Evolutionary conservation across 2,888 invertebrate genomes (phyloP), one percentile per base, ranked within the genome.

Genomic region (Apomyelois bistriatella): DNA sequence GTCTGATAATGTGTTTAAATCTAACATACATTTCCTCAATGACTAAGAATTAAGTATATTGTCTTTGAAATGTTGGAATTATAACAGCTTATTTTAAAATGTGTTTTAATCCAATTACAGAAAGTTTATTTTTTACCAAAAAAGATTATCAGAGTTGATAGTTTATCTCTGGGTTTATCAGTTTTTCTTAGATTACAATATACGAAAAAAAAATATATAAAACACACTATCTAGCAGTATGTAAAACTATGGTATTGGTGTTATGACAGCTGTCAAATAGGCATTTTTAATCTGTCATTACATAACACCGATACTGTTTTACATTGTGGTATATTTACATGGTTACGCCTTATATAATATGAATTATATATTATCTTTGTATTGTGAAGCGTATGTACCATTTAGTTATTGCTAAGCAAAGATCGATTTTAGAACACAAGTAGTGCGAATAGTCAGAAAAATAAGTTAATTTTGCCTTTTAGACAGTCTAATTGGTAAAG

Each of bases 401-500:
- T 12, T 8, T 13, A 16, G 10, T 32, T 46, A 46, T 46, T 46
- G 46, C 46, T 46, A 35, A 46, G 8, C 13, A 13, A 46, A 46
- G 13, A 46, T 32, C 9, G 10, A 15, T 16, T 16, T 28, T 2
- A 30, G 4, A 35, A 46, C 46, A 32, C 35, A 16, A 15, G 12
- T 17, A 43, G 30, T 46, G 32, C 16, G 15, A 16, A 15, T 32
- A 32, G 46, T 16, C 46, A 46, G 9, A 46, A 43, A 41, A 43
- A 43, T 43, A 43, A 46, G 1, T 8, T 32, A 28, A 28, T 46
- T 32, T 32, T 46, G 46, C 46, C 46, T 30, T 37, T 36, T 48
- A 16, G n/a, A 17, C 36, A 36, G 22, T 37, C 22, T 28, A 8
- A 7, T 28, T 28, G 7, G 7, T 32, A 32, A 3, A 32, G 32